Evolutionary conservation across 1,140 invertebrate genomes (phyloP), one percentile per base, ranked within the genome.

Genomic region (Megalonaias nervosa): DNA sequence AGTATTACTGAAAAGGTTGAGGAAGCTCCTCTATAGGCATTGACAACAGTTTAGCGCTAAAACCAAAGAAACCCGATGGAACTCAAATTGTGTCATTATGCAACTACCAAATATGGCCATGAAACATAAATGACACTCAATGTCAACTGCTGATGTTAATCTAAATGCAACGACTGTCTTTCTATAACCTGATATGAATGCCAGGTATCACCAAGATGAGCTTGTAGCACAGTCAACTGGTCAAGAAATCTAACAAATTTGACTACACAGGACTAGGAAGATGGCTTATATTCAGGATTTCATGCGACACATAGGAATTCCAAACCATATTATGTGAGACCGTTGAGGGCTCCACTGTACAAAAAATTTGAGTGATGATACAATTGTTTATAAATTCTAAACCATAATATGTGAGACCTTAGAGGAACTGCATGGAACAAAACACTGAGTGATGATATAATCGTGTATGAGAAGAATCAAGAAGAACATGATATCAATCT

Each of bases 131-230:
- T 48, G 82, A 61, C 78, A 83, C 59, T 60, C 66, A 16, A 86
- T 84, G 4, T 84, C 86, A n/a, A 87, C 84, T n/a, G 70, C 84
- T 21, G 83, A 87, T 57, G 85, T 84, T 23, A 81, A 83, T 17
- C 60, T 87, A n/a, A 77, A 85, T 62, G 62, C 31, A 21, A 38
- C 21, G 4, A 76, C 31, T 0, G 62, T 76, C 2, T 79, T 81
- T 62, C 64, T 75, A 60, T 74, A 74, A 59, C 13, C 80, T 4
- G 70, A 81, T 64, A 71, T 64, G 15, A 72, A 72, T 62, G 13
- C 13, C 21, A 31, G 70, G 57, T 72, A 72, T 55, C 61, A 62
- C 38, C 70, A 62, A 19, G 21, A 26, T 14, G 71, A 64, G 23
- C 31, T 72, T 1, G 21, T 38, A 23, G 58, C 58, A 61, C n/a